phyloP scores from a whole-genome alignment of 1,140 invertebrate species.

The Drosophila nebulosa region DNA sequence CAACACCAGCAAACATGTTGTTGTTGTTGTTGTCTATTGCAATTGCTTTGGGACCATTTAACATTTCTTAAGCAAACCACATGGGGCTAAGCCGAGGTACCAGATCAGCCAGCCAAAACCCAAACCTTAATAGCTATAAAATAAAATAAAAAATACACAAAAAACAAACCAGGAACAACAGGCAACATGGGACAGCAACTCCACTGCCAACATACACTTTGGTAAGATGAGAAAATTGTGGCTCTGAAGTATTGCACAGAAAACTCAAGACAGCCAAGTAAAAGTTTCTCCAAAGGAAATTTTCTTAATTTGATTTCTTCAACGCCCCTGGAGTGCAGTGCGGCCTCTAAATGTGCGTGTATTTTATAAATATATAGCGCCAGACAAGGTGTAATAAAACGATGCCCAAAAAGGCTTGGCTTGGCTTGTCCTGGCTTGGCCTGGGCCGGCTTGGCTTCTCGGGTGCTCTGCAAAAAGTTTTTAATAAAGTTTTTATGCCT shows the following conservation, averaged over 20 bases:
- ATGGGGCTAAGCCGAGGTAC: slow-evolving; percentile 49
- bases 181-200: slow-evolving; percentile 33
- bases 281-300: slow-evolving; percentile 67
- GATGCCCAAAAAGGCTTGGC: slow-evolving; percentile 60
- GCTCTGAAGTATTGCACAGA: slow-evolving; percentile 64
- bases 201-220: neutral
- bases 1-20: slow-evolving; percentile 1
- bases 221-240: neutral
- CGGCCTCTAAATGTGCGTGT: slow-evolving; percentile 65
- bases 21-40: slow-evolving; percentile 28
- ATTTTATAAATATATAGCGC: slow-evolving; percentile 61
- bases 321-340: slow-evolving; percentile 72
- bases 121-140: slow-evolving; percentile 5
- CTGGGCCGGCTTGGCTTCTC: neutral
- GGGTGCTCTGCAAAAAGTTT: slow-evolving; percentile 52
- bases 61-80: slow-evolving; percentile 70
- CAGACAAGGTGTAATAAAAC: slow-evolving; percentile 43
- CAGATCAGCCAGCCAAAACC: slow-evolving; percentile 31
- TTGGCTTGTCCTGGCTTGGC: no score
- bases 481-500: slow-evolving; percentile 79
- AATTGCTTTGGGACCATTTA: slow-evolving; percentile 78
- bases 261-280: slow-evolving; percentile 65
- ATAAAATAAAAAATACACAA: slow-evolving; percentile 36
- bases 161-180: slow-evolving; percentile 21
- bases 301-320: slow-evolving; percentile 78